A percentile compares a stretch with the other conserved stretches of the same genome.
phyloP scores from a whole-genome alignment of 1,140 invertebrate genomes.

The Caenorhabditis inopinata region DNA sequence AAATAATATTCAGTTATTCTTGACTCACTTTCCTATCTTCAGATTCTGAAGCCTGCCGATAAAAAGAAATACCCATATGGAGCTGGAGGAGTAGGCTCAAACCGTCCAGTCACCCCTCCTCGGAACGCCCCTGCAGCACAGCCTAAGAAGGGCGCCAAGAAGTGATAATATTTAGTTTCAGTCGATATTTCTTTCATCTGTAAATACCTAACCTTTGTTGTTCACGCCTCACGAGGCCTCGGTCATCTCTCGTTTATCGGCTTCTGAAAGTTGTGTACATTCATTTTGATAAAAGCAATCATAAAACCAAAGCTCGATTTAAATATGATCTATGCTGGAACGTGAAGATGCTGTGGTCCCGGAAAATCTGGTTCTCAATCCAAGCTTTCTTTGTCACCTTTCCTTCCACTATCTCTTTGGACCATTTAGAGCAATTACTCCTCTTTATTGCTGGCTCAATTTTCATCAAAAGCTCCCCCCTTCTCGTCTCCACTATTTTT shows the following conservation, averaged over 20 bases:
- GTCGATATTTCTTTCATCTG: background rate
- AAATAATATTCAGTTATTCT: no score
- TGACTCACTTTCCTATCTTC: slow-evolving; percentile 33
- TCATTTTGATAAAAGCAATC: background rate
- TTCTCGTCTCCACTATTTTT: background rate
- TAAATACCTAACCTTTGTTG: slow-evolving; percentile 11
- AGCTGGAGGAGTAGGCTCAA: slow-evolving; percentile 67
- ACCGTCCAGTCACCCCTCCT: slow-evolving; percentile 78
- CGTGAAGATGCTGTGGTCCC: background rate
- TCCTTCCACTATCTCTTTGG: slow-evolving; percentile 8
- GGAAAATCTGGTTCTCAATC: background rate
- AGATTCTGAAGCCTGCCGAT: slow-evolving; percentile 72
- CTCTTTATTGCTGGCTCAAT: slow-evolving; percentile 13
- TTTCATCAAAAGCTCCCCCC: background rate
- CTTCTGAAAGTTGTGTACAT: background rate
- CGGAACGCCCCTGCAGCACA: slow-evolving; percentile 67
- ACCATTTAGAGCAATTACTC: slow-evolving; percentile 9
- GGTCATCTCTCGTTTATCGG: background rate
- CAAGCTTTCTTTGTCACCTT: slow-evolving; percentile 23
- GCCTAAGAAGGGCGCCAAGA: slow-evolving; percentile 61
- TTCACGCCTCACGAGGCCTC: background rate
- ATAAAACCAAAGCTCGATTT: background rate
- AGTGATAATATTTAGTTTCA: slow-evolving; percentile 48
- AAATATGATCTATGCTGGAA: background rate
- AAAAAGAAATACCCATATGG: slow-evolving; percentile 73